Base-by-base conservation (phyloP, 2,888 invertebrate genomes). In the Troilus luridus region DNA sequence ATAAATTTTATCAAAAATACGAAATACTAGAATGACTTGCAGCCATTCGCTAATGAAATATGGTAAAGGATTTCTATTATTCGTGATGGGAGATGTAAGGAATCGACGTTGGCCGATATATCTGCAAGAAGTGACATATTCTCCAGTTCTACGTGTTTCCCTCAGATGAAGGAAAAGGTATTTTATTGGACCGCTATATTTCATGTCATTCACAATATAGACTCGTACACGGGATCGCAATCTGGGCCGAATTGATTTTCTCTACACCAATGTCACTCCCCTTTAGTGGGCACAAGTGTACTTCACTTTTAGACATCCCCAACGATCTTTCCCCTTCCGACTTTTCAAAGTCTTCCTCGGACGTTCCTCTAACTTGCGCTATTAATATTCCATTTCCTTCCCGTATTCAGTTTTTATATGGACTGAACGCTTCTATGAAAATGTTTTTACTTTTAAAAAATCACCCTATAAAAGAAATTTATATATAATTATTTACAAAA, bases 161-260 rank as follows among this genome's bases (percentile, higher is more conserved):
- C 85, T 58, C 85, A 19, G 54, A 64, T 62, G 64, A 89, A 89
- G 64, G 89, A 64, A 89, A 89, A 88, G 62, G n/a, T 62, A 64
- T 54, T 89, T 89, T 89, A 89, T 89, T 64, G 89, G 89, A 27
- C 7, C 54, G 88, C 64, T 64, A 62, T 89, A 89, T 89, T 64
- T 89, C 89, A 89, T 89, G 62, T 64, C 89, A 62, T 64, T 89
- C 21, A 89, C 89, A 89, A 89, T 64, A 89, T 89, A 62, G 62
- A n/a, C 88, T 58, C 56, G 85, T 85, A 85, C 85, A 85, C 54
- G 85, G n/a, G 56, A 56, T 85, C 85, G 85, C 85, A 85, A 85
- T 85, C 85, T 58, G 85, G 85, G 10, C 8, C 56, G 56, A 85
- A 85, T 85, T 85, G 85, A 85, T 85, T 85, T 85, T n/a, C 85